These are phyloP conservation scores for Tamias sibiricus DNA, from an alignment of 2,113 vertebrate genomes.

Conservation along the genomic window DNA sequence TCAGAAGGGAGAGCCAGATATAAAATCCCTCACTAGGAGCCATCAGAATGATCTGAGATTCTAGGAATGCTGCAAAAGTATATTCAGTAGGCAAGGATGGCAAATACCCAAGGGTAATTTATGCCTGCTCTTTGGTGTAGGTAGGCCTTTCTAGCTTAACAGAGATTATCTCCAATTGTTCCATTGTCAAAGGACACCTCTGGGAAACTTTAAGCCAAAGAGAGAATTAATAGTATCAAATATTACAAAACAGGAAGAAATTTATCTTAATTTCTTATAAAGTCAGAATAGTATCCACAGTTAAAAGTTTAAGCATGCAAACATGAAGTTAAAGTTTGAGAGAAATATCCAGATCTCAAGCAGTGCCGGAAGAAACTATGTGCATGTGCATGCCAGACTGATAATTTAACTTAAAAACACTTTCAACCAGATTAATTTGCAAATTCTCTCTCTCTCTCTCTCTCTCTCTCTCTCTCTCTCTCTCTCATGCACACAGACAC, in stretches of 20 bases:
- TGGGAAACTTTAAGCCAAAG: slow-evolving; percentile 21
- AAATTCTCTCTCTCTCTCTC: not conserved
- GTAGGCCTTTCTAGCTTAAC: not conserved
- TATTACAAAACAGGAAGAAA: slow-evolving; percentile 38
- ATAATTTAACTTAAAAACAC: not conserved
- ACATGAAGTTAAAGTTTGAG: not conserved
- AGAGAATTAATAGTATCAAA: slow-evolving; percentile 41
- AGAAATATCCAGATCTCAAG: not conserved
- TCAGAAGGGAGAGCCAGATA: not conserved
- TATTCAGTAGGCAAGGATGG: not conserved
- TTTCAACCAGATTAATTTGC: slow-evolving; percentile 35
- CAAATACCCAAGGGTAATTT: not conserved
- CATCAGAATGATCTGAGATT: not conserved
- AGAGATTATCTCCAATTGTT: not conserved
- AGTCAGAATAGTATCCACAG: not conserved
- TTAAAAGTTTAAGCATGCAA: slow-evolving; percentile 27
- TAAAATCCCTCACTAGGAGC: slow-evolving; percentile 3
- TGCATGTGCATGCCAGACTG: not conserved
- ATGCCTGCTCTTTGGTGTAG: not conserved
- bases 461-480: no score
- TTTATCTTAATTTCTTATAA: not conserved
- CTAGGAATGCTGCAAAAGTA: not conserved
- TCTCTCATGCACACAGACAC: not conserved
- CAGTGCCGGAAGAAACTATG: not conserved
- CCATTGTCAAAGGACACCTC: not conserved